phyloP scores from a whole-genome alignment of 2,113 vertebrate species.

The Scomber japonicus region DNA sequence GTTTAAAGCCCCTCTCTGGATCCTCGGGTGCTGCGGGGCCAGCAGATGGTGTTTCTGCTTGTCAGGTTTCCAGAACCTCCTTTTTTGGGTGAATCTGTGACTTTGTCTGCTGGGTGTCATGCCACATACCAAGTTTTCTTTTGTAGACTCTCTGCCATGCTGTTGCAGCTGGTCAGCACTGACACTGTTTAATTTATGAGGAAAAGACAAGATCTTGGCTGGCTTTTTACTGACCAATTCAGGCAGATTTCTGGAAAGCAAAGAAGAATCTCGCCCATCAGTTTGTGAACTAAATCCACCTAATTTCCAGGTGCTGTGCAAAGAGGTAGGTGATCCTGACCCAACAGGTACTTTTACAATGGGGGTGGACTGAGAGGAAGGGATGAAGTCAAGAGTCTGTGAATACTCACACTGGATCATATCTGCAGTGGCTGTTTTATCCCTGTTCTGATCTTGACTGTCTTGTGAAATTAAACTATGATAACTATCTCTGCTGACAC shows the following conservation, averaged over 20 bases:
- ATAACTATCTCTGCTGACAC: not conserved
- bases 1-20: slow-evolving; percentile 1
- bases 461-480: slow-evolving; percentile 26
- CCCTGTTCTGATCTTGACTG: not conserved
- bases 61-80: slow-evolving; percentile 25
- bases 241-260: not conserved
- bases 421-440: not conserved
- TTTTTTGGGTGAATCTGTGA: slow-evolving; percentile 28
- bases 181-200: not conserved
- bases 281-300: not conserved
- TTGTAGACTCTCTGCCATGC: not conserved
- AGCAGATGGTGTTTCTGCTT: not conserved
- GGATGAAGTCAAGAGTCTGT: slow-evolving; percentile 62
- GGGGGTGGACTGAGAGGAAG: slow-evolving; percentile 78
- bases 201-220: not conserved
- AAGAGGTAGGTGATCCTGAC: not conserved
- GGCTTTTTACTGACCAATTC: not conserved
- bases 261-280: not conserved
- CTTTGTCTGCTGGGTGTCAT: not conserved
- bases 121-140: slow-evolving; percentile 8
- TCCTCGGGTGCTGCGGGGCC: not conserved
- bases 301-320: not conserved
- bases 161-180: not conserved
- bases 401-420: not conserved
- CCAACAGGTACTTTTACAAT: slow-evolving; percentile 14